Evolutionary conservation across 92 coral and sea anemone genomes (phyloP).

Genomic region (Porites evermanni): DNA sequence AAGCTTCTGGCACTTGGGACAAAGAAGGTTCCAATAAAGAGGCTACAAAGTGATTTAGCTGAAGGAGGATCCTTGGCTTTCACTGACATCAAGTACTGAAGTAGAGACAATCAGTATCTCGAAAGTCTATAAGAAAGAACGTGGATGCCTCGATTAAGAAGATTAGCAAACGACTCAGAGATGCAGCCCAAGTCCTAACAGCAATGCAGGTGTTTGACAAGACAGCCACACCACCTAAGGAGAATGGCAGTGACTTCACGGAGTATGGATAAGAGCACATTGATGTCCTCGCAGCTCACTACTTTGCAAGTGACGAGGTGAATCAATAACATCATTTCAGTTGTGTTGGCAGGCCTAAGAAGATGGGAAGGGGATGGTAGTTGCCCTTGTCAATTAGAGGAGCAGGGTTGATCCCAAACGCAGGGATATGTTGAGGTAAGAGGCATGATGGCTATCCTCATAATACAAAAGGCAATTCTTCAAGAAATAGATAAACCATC

Average conservation of each 20-base stretch:
- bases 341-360: too few relatives aligned
- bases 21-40: conserved; percentile 18
- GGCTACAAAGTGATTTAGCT: conserved; percentile 36
- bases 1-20: conserved; percentile 8
- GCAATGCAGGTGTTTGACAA: conserved; percentile 52
- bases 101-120: conserved; percentile 22
- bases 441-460: too few relatives aligned
- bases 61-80: conserved; percentile 27
- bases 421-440: too few relatives aligned
- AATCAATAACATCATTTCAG: conserved; percentile 7
- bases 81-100: conserved; percentile 38
- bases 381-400: too few relatives aligned
- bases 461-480: too few relatives aligned
- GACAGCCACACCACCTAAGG: conserved; percentile 49
- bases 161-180: conserved; percentile 17
- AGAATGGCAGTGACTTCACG: conserved; percentile 25
- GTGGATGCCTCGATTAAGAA: conserved; percentile 23
- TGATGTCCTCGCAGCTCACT: conserved; percentile 16
- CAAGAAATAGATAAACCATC: too few relatives aligned
- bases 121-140: conserved; percentile 27
- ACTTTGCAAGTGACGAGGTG: conserved; percentile 39
- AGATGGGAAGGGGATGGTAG: too few relatives aligned
- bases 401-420: too few relatives aligned
- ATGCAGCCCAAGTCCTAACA: conserved; percentile 24
- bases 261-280: conserved; percentile 36